Evolutionary conservation across 1,140 invertebrate species (phyloP), one percentile per base, ranked within the genome.

Genomic region (Cotesia typhae): DNA sequence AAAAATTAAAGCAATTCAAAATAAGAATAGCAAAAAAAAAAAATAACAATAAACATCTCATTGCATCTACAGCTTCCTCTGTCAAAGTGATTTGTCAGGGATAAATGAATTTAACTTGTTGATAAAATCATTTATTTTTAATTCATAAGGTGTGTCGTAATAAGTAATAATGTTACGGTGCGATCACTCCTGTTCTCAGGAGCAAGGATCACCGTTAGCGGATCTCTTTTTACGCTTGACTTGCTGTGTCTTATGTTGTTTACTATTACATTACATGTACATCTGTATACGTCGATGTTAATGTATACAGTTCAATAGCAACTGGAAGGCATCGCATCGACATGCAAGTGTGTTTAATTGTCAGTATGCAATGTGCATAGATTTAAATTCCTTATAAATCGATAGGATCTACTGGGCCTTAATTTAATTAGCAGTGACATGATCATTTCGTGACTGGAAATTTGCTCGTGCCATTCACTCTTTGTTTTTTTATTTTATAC

Each of bases 371-470:
- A 47, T 47, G 41, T 47, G 41, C 41, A 47, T 47, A 47, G 41
- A 20, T 55, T 55, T 55, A n/a, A 20, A 55, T 14, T 55, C 17
- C 53, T n/a, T 55, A 14, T 20, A 55, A 55, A 20, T 20, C 1
- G 53, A 55, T 55, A 55, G 53, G 20, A 55, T 20, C 37, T 41
- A 60, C 7, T 28, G 7, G 57, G 61, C 63, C 63, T 65, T 71
- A 60, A 55, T 71, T 71, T 71, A 71, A 71, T 71, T 71, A 71
- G 70, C 65, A 71, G 52, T 71, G 70, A 71, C 70, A 71, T 66
- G 70, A 71, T 71, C 52, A 71, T 71, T 71, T 71, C 63, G 70
- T 71, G 70, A 66, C 70, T 64, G 65, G 57, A 55, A 55, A 55
- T 55, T 55, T 14, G 53, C 53, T 55, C 63, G 51, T 71, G 61